phyloP scores from a whole-genome alignment of 1,140 invertebrate species.

The Ganaspis sp. region DNA sequence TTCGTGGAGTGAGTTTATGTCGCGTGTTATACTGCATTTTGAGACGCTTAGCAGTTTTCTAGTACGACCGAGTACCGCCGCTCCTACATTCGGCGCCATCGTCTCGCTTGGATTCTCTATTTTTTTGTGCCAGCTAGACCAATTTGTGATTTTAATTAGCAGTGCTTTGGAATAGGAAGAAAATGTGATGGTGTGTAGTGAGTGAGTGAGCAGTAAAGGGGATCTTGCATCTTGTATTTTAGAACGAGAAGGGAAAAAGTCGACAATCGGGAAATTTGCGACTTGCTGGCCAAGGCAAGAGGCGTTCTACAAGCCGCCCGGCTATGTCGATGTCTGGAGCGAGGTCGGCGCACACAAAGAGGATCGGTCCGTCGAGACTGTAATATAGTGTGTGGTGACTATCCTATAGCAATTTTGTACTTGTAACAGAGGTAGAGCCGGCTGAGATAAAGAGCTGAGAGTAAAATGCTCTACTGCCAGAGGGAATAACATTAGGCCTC shows the following conservation, averaged over 20 bases:
- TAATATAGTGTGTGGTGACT: conserved; percentile 18
- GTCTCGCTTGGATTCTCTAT: conserved; percentile 15
- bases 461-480: conserved; percentile 39
- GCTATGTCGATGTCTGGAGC: conserved; percentile 26
- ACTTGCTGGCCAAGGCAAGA: conserved; percentile 24
- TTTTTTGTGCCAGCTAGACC: neutral
- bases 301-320: neutral
- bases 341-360: conserved; percentile 29
- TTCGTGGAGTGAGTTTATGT: conserved; percentile 11
- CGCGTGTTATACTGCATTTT: conserved; percentile 2
- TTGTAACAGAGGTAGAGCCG: conserved; percentile 22
- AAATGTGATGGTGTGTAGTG: neutral
- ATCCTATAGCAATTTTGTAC: conserved; percentile 1
- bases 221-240: neutral
- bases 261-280: conserved; percentile 24
- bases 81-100: conserved; percentile 10
- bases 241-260: neutral
- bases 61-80: conserved; percentile 12
- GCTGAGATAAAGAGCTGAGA: conserved; percentile 32
- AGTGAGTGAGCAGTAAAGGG: neutral
- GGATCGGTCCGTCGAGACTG: conserved; percentile 17
- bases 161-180: neutral
- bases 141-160: neutral
- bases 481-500: conserved; percentile 50
- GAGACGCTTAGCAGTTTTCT: conserved; percentile 11